Evolutionary conservation across 2,113 vertebrate genomes (phyloP), one percentile per base, ranked within the genome.

Genomic region (Malurus alboscapulatus): DNA sequence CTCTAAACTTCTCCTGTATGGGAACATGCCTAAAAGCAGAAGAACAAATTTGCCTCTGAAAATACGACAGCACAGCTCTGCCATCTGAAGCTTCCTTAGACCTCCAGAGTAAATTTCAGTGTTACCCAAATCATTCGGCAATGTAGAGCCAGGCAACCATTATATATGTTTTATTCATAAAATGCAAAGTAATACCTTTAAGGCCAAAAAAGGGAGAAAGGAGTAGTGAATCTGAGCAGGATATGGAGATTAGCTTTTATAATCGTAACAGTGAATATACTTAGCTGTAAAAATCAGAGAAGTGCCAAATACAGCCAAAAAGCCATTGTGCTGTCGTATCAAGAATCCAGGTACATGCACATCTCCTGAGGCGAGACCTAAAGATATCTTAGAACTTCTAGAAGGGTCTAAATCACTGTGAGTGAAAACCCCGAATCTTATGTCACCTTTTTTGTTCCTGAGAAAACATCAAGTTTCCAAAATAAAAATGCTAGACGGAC

Each of bases 31-130:
- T 62, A 67, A 79, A 36, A 88, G 69, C 21, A 62, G 44, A 58
- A 76, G 5, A 87, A 72, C 42, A 87, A 66, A 92, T 71, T 58
- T 75, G 16, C 45, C 30, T 86, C 40, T 88, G 42, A 80, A 73
- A 10, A 34, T 59, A 65, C 2, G n/a, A 88, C 44, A 26, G 18
- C n/a, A 86, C n/a, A 80, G 24, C 26, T 94, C 50, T 88, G 63
- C 20, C 12, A 29, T 32, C n/a, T 63, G 36, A 86, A 88, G 40
- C 16, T 34, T 83, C 38, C 58, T 90, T 36, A 65, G 67, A 62
- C 25, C 57, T 63, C 53, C 66, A 47, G 29, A 84, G 27, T 44
- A 42, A 82, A 72, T 47, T 85, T 78, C 34, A 34, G 10, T 68
- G 30, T 9, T 19, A 45, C 34, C 40, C 21, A n/a, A 81, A 65